These are phyloP conservation scores for Brachionus calyciflorus DNA, from an alignment of 1,140 invertebrate species.

Conservation along the genomic window DNA sequence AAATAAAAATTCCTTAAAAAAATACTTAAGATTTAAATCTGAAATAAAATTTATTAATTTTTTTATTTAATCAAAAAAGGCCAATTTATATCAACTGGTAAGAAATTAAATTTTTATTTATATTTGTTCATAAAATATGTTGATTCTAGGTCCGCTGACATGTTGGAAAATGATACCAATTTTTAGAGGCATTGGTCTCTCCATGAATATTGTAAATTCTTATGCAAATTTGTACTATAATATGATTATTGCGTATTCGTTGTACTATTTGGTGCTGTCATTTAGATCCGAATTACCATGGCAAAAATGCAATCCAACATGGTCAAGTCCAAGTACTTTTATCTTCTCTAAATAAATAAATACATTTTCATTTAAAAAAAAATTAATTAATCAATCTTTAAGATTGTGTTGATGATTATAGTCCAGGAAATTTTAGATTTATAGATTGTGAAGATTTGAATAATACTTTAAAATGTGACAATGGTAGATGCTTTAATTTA, in stretches of 20 bases:
- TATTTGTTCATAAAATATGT: neutral
- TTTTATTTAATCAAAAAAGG: conserved; percentile 12
- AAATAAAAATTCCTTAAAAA: no score
- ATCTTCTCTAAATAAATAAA: no score
- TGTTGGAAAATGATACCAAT: conserved; percentile 62
- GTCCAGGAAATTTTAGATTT: neutral
- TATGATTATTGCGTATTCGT: conserved; percentile 79
- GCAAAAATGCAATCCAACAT: conserved; percentile 66
- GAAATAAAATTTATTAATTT: neutral
- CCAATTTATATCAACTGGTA: conserved; percentile 44
- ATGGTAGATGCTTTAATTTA: conserved; percentile 25
- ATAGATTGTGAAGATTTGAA: conserved; percentile 11
- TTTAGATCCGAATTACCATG: conserved; percentile 71
- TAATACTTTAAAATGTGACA: conserved; percentile 30
- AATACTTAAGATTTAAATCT: conserved; percentile 47
- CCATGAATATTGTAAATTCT: conserved; percentile 32
- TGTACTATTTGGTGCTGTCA: conserved; percentile 76
- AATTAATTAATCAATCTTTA: neutral
- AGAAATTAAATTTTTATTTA: neutral
- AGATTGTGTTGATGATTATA: conserved; percentile 47
- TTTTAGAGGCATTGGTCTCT: conserved; percentile 49
- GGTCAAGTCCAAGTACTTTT: conserved; percentile 59
- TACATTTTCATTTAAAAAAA: no score
- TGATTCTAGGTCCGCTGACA: conserved; percentile 54
- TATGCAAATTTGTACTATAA: conserved; percentile 65